Evolutionary conservation across 2,888 invertebrate species (phyloP).

Genomic region (Molorchus minor): DNA sequence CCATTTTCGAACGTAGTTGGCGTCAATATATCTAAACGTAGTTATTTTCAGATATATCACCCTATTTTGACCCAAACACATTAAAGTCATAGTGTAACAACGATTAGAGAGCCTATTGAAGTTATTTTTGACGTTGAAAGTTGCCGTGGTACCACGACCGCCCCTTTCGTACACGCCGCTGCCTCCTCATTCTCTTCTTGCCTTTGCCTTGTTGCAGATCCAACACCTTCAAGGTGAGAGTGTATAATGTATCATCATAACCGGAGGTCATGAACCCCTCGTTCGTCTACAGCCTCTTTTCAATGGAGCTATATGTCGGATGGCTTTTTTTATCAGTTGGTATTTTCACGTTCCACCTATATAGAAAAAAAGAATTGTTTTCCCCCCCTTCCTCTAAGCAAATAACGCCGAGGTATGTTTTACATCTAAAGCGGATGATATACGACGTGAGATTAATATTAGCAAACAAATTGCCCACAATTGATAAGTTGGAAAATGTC

Average conservation of each 20-base stretch:
- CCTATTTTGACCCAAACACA: no score
- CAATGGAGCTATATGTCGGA: conserved; percentile 12
- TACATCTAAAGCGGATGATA: neutral
- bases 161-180: neutral
- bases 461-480: neutral
- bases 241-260: conserved; percentile 40
- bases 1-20: no score
- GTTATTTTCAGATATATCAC: no score
- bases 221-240: conserved; percentile 42
- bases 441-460: neutral
- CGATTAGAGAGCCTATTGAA: no score
- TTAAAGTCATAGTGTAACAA: no score
- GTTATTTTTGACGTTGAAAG: no score
- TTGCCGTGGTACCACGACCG: conserved; percentile 2
- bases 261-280: conserved; percentile 40
- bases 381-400: neutral
- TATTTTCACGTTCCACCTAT: conserved; percentile 5
- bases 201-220: conserved; percentile 39
- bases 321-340: conserved; percentile 6
- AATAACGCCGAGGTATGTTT: neutral
- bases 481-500: neutral
- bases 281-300: conserved; percentile 19
- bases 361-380: neutral
- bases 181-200: conserved; percentile 28
- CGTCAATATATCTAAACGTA: no score